A percentile compares a stretch with the other conserved stretches of the same genome.
Evolutionary conservation across 2,113 vertebrate species (phyloP).

Genomic region (Ceyx melanurus): DNA sequence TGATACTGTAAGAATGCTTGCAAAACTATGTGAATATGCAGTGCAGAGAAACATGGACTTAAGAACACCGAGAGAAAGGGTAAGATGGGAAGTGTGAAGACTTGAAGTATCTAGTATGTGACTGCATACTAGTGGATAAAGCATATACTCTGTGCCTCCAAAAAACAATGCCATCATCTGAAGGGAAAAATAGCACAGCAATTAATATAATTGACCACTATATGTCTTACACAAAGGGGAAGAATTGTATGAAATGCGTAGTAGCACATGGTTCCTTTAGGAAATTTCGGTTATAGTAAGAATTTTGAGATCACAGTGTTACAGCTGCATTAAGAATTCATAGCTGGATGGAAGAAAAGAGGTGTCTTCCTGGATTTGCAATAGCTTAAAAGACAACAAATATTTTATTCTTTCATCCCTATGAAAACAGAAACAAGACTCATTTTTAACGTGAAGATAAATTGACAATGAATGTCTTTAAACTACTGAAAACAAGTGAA

Average conservation of each 20-base stretch:
- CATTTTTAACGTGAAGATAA: background rate
- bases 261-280: background rate
- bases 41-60: background rate
- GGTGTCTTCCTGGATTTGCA: background rate
- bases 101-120: fast-evolving
- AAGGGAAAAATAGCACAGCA: background rate
- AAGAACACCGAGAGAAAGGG: background rate
- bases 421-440: background rate
- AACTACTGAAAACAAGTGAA: background rate
- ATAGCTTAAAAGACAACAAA: background rate
- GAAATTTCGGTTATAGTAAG: constrained; percentile 3
- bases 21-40: background rate
- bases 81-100: background rate
- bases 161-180: background rate
- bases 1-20: background rate
- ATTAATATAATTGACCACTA: background rate
- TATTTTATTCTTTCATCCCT: background rate
- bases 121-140: background rate
- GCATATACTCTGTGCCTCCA: background rate
- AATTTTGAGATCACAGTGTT: background rate
- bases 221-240: background rate
- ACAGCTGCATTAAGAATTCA: background rate
- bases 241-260: background rate
- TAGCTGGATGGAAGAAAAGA: background rate
- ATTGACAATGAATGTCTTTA: background rate